phyloP scores from a whole-genome alignment of 1,140 invertebrate genomes.

The Pemphigus obesinymphae region DNA sequence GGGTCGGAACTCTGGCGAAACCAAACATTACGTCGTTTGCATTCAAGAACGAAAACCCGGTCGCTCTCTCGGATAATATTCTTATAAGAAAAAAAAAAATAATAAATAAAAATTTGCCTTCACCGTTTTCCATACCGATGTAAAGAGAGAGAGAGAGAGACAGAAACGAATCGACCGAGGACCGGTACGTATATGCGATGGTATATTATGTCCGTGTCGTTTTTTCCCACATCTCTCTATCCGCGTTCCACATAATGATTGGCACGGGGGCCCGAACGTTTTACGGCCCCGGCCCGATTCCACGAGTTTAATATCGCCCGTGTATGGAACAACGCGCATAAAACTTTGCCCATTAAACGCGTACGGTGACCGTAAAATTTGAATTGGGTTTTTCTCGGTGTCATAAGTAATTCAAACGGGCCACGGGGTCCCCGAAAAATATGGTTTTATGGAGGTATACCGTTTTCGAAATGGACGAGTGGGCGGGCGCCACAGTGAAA shows the following conservation, averaged over 20 bases:
- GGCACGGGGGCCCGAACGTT: background rate
- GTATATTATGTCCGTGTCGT: too few relatives aligned
- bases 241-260: background rate
- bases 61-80: background rate
- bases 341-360: slow-evolving; percentile 4
- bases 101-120: too few relatives aligned
- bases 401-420: slow-evolving; percentile 16
- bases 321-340: background rate
- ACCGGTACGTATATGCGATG: too few relatives aligned
- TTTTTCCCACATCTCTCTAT: too few relatives aligned
- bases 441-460: slow-evolving; percentile 13
- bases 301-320: background rate
- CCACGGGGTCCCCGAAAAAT: background rate
- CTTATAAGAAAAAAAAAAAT: too few relatives aligned
- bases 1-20: background rate
- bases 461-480: background rate
- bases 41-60: background rate
- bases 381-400: background rate
- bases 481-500: background rate
- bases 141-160: too few relatives aligned
- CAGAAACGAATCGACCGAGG: too few relatives aligned
- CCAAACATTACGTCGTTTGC: background rate
- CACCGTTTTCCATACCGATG: too few relatives aligned
- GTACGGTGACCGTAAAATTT: background rate
- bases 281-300: background rate